phyloP scores from a whole-genome alignment of 2,113 vertebrate species.

The Pelecanus crispus region DNA sequence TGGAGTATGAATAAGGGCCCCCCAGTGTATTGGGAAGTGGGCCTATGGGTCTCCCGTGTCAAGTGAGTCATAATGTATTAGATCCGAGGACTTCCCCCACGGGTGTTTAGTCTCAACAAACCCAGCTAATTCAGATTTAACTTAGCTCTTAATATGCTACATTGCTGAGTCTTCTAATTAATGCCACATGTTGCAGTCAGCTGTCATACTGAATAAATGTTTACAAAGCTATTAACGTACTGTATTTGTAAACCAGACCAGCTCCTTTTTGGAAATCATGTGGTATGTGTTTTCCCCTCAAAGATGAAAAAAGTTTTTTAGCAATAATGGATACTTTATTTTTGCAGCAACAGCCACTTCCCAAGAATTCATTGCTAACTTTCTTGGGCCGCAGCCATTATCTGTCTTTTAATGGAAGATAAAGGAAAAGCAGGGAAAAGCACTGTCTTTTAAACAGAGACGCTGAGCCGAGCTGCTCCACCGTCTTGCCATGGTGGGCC shows the following conservation, averaged over 20 bases:
- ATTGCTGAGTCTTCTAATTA: conserved; percentile 80
- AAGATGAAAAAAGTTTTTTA: conserved; percentile 72
- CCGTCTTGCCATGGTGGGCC: rapidly evolving
- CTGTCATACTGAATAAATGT: conserved; percentile 85
- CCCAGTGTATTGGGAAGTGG: conserved; percentile 58
- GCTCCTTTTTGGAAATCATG: conserved; percentile 76
- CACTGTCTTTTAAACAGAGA: background rate
- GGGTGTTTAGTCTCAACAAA: conserved; percentile 75
- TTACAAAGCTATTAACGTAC: conserved; percentile 84
- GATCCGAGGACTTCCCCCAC: conserved; percentile 63
- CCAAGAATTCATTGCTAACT: conserved; percentile 54
- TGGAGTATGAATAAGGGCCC: conserved; percentile 47
- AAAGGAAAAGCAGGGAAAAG: too few species aligned
- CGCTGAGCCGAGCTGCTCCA: background rate
- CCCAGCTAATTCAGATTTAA: conserved; percentile 75
- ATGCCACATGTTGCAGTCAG: conserved; percentile 79
- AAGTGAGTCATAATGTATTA: conserved; percentile 69
- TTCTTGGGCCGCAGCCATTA: conserved; percentile 18
- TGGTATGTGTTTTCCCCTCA: conserved; percentile 76
- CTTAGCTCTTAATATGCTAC: conserved; percentile 75
- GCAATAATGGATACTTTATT: conserved; percentile 75
- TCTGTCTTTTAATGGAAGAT: too few species aligned
- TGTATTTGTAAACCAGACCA: conserved; percentile 79
- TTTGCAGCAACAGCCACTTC: conserved; percentile 68
- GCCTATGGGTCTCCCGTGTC: conserved; percentile 60